Conservation (phyloP, 2,888 invertebrate species). For the Hyles lineata region DNA sequence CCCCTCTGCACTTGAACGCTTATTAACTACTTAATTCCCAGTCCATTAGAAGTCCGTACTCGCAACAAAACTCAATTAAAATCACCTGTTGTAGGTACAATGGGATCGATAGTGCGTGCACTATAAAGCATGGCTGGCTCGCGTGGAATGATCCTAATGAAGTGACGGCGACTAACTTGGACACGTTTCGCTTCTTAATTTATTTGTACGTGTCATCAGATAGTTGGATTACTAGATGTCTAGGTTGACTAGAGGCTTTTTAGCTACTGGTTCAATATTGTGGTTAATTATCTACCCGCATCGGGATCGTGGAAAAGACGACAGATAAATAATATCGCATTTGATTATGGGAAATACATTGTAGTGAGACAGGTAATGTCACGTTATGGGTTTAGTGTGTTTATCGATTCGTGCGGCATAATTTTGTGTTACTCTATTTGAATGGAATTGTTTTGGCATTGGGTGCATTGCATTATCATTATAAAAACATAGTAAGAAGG, state of each 20-base stretch:
- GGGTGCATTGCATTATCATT: no score
- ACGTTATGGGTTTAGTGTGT: no score
- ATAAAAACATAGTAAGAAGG: no score
- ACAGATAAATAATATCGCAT: no score
- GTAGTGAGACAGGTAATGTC: no score
- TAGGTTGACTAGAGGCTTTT: no score
- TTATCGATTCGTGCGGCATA: no score
- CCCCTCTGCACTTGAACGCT: neutral
- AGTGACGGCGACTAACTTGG: constrained; percentile 50
- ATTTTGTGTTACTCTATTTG: no score
- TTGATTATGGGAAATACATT: no score
- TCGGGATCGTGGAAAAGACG: no score
- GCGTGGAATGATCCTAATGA: constrained; percentile 70
- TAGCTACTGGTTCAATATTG: neutral
- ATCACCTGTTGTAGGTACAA: constrained; percentile 64
- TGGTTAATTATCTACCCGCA: no score
- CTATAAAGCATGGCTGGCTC: constrained; percentile 60
- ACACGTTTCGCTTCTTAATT: constrained; percentile 16
- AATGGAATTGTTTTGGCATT: no score
- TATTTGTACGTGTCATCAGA: neutral
- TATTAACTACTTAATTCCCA: constrained; percentile 6
- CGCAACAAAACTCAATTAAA: constrained; percentile 64
- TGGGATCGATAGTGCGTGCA: constrained; percentile 59
- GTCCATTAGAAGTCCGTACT: constrained; percentile 4
- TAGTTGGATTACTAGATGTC: neutral